Base-by-base conservation (phyloP, 2,888 invertebrate species). In the Agrilus mali region DNA sequence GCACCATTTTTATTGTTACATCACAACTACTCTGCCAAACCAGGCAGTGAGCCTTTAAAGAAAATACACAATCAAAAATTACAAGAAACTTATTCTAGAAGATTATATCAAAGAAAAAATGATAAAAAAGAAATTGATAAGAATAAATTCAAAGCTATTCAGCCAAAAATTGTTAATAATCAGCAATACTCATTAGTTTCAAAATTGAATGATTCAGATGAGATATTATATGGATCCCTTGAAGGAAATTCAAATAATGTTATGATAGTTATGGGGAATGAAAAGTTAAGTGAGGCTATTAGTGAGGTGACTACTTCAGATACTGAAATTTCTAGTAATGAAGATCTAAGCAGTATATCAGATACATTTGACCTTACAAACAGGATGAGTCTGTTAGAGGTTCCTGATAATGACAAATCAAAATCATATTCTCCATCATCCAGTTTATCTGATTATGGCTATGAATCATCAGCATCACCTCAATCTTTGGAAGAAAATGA, bases 191-290 rank as follows among this genome's bases (percentile, higher is more conserved):
- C 13, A 37, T 20, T 12, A 37, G 13, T 7, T 17, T 20, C 7
- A 17, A 37, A 37, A 37, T 15, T 37, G 12, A 52, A 55, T 52
- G 73, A 74, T 44, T 47, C 60, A 2, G 82, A 82, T 50, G 42
- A 27, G 10, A 73, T 80, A 14, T 74, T 84, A 51, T 83, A 80
- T 53, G 82, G 81, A 33, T 82, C 78, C 43, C 80, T 78, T 56
- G 81, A 83, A 58, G 82, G 82, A 60, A 74, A 72, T 45, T 80
- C 78, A 14, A 80, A 84, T 59, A 82, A 81, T 51, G 75, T 85
- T 44, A 85, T 83, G 0, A 76, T 86, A 12, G 76, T 83, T 52
- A 77, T 83, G 53, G 75, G 78, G 39, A 78, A 76, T 48, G 74
- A 77, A 34, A 74, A 74, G 42, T 67, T 68, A 27, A 69, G 70